Base-by-base conservation (phyloP, 2,797 vertebrate species). In the Coregonus suidteri region DNA sequence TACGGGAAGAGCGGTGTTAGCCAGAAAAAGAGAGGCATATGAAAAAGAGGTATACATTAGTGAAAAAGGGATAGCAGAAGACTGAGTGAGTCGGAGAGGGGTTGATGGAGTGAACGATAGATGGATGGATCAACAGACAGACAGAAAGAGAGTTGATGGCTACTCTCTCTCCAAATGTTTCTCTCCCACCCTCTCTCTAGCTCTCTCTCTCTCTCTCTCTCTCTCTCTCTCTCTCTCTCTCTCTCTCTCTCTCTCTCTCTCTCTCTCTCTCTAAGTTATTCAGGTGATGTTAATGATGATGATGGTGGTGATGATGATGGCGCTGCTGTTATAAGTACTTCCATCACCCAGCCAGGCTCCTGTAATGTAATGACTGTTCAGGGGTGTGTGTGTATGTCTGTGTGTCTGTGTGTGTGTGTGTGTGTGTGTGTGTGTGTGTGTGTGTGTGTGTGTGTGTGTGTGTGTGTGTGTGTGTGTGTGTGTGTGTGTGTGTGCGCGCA, bases 281-380 rank as follows among this genome's bases (percentile, higher is more conserved):
- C 56, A 59, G 56, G 56, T 34, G 86, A 83, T 81, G 71, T 77
- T 89, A 88, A 91, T 89, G 83, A 85, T 90, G 89, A 91, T 87
- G 85, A 64, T 75, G 35, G 75, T n/a, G 80, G 78, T 78, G 72
- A 74, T 77, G 54, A 51, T 78, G 69, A 80, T 64, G 16, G 53
- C 65, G 52, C n/a, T 59, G 56, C 56, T 59, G 74, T 78, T 69
- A 79, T 80, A 78, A 86, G 77, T 76, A 84, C 85, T 89, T 90
- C 84, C 83, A 81, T 90, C 90, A 84, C 82, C 80, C 80, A 79
- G 34, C 80, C n/a, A 79, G 34, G 79, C 79, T 85, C 75, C 82
- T 83, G 81, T 91, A 91, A 90, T 83, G 56, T 20, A 59, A 59
- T 59, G 56, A 59, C 56, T 59, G 56, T 59, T 59, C 56, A 59